These are phyloP conservation scores for Atta texana DNA, from an alignment of 1,140 invertebrate genomes.

Conservation along the genomic window DNA sequence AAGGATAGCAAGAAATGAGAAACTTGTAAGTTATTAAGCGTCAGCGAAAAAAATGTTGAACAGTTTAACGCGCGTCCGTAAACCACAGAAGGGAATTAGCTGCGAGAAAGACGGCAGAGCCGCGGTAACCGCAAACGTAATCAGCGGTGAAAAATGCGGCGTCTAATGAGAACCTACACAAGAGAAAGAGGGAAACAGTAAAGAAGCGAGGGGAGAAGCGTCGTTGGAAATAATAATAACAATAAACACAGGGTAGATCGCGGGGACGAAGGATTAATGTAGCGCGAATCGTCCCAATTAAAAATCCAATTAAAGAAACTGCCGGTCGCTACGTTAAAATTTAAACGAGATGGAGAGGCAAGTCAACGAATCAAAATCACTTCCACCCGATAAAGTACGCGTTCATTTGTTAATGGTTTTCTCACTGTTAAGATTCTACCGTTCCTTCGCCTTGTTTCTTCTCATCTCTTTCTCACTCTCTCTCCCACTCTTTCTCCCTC, in stretches of 20 bases:
- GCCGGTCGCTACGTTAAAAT: slow-evolving; percentile 78
- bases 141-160: slow-evolving; percentile 38
- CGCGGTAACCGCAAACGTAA: slow-evolving; percentile 50
- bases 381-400: slow-evolving; percentile 85
- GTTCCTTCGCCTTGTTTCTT: slow-evolving; percentile 27
- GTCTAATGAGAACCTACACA: slow-evolving; percentile 54
- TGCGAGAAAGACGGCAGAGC: slow-evolving; percentile 40
- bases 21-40: slow-evolving; percentile 59
- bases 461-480: slow-evolving; percentile 21
- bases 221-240: slow-evolving; percentile 75
- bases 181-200: not conserved
- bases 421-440: slow-evolving; percentile 74
- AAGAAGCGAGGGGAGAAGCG: slow-evolving; percentile 7
- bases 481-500: slow-evolving; percentile 46
- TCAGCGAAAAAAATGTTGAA: slow-evolving; percentile 49
- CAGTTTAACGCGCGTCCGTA: slow-evolving; percentile 56
- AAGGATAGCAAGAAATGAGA: slow-evolving; percentile 48
- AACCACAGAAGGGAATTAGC: slow-evolving; percentile 52
- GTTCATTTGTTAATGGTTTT: slow-evolving; percentile 84
- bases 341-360: slow-evolving; percentile 81
- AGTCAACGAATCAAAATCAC: slow-evolving; percentile 84
- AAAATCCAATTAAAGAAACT: slow-evolving; percentile 86
- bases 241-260: slow-evolving; percentile 69
- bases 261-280: slow-evolving; percentile 81
- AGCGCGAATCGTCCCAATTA: slow-evolving; percentile 85